phyloP scores from a whole-genome alignment of 2,888 invertebrate species.

The Ceratothoa steindachneri region DNA sequence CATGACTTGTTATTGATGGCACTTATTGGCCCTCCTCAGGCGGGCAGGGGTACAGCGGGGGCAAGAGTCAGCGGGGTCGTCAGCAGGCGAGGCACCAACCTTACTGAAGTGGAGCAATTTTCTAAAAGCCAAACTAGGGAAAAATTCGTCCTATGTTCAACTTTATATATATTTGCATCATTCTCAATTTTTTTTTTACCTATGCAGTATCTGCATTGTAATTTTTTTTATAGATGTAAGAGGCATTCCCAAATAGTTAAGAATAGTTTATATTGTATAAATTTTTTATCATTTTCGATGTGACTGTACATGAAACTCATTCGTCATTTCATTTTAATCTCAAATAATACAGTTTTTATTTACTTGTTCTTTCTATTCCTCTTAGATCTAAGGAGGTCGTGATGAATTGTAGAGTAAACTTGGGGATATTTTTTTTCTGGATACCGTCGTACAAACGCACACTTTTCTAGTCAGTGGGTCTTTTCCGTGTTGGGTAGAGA shows the following conservation, averaged over 20 bases:
- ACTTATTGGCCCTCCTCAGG: conserved; percentile 47
- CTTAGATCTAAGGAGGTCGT: background rate
- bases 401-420: too few relatives aligned
- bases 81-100: conserved; percentile 48
- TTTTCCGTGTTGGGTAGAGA: too few relatives aligned
- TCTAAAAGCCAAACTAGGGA: background rate
- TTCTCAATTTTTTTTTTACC: conserved; percentile 8
- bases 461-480: too few relatives aligned
- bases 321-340: background rate
- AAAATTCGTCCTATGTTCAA: background rate
- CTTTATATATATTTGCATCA: background rate
- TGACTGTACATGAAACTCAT: conserved; percentile 8
- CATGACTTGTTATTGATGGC: conserved; percentile 37
- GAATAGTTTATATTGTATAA: conserved; percentile 10
- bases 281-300: conserved; percentile 8
- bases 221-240: conserved; percentile 9
- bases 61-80: conserved; percentile 47
- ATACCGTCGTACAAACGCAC: too few relatives aligned
- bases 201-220: conserved; percentile 13
- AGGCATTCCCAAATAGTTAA: conserved; percentile 1
- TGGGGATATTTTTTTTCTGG: too few relatives aligned
- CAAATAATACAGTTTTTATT: conserved; percentile 6
- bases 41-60: conserved; percentile 48
- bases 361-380: conserved; percentile 9
- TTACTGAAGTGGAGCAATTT: conserved; percentile 37